phyloP scores from a whole-genome alignment of 2,888 invertebrate genomes.

The Gisinianus flammeolus region DNA sequence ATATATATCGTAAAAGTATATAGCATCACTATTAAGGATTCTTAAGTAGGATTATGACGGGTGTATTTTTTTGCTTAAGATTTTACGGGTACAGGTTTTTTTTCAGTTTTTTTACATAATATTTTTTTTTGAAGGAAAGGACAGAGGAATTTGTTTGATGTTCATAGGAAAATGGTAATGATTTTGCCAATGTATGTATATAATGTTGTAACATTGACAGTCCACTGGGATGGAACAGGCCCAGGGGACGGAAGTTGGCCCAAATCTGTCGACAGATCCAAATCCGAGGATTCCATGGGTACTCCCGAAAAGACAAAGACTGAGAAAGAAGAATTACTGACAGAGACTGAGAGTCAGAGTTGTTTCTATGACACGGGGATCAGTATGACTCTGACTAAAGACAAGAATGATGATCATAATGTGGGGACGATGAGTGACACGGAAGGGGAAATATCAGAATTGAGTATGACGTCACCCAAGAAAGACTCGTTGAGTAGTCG shows the following conservation, averaged over 20 bases:
- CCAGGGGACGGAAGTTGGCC: slow-evolving; percentile 52
- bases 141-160: background rate
- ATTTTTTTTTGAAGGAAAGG: background rate
- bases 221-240: slow-evolving; percentile 59
- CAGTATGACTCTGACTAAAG: slow-evolving; percentile 51
- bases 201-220: slow-evolving; percentile 50
- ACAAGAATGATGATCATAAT: slow-evolving; percentile 47
- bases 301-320: slow-evolving; percentile 54
- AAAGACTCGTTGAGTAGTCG: slow-evolving; percentile 44
- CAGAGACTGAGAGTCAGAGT: slow-evolving; percentile 55
- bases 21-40: too few species aligned
- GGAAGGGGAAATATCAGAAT: slow-evolving; percentile 57
- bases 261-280: slow-evolving; percentile 56
- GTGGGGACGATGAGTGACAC: slow-evolving; percentile 54
- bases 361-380: slow-evolving; percentile 57
- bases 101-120: too few species aligned
- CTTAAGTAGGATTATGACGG: too few species aligned
- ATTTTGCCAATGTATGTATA: slow-evolving; percentile 22
- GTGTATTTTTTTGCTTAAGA: too few species aligned
- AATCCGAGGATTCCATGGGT: slow-evolving; percentile 56
- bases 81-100: too few species aligned
- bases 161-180: background rate
- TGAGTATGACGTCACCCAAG: slow-evolving; percentile 56
- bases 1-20: too few species aligned
- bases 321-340: slow-evolving; percentile 50